phyloP scores from a whole-genome alignment of 2,888 invertebrate genomes.

The Kuschelorhynchus macadamiae region DNA sequence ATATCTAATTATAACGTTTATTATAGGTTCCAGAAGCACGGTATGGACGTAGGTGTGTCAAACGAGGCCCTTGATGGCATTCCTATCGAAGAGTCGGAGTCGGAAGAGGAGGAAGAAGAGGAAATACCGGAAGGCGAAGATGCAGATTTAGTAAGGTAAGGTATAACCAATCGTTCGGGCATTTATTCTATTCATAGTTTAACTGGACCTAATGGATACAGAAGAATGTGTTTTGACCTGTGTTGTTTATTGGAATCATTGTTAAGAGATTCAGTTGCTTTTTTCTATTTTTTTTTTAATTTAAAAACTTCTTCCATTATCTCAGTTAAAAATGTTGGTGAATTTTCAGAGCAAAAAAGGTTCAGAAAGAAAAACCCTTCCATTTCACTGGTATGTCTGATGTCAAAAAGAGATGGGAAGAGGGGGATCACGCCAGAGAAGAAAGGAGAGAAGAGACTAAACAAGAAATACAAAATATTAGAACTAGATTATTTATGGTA shows the following conservation, averaged over 20 bases:
- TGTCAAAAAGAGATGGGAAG: conserved; percentile 86
- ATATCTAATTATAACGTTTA: too few relatives aligned
- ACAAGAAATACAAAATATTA: conserved; percentile 89
- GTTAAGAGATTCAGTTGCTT: too few relatives aligned
- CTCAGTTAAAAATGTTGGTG: too few relatives aligned
- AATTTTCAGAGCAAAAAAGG: conserved; percentile 72
- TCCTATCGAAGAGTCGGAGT: conserved; percentile 79
- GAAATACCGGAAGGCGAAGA: conserved; percentile 72
- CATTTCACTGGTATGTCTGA: conserved; percentile 88
- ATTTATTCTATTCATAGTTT: too few relatives aligned
- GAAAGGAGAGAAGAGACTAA: conserved; percentile 85
- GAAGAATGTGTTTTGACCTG: too few relatives aligned
- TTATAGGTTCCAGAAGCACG: conserved; percentile 84
- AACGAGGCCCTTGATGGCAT: conserved; percentile 84
- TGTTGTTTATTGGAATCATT: too few relatives aligned
- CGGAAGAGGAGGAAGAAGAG: conserved; percentile 76
- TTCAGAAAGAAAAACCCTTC: conserved; percentile 81
- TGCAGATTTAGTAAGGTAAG: conserved; percentile 71
- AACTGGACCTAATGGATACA: too few relatives aligned
- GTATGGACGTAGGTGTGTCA: conserved; percentile 84
- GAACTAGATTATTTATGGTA: conserved; percentile 87
- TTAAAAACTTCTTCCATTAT: too few relatives aligned
- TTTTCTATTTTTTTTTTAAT: too few relatives aligned
- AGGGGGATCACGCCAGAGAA: conserved; percentile 74
- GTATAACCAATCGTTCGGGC: neutral